These are phyloP conservation scores for Apodemus agrarius DNA, from an alignment of 2,797 vertebrate species.

Conservation along the genomic window DNA sequence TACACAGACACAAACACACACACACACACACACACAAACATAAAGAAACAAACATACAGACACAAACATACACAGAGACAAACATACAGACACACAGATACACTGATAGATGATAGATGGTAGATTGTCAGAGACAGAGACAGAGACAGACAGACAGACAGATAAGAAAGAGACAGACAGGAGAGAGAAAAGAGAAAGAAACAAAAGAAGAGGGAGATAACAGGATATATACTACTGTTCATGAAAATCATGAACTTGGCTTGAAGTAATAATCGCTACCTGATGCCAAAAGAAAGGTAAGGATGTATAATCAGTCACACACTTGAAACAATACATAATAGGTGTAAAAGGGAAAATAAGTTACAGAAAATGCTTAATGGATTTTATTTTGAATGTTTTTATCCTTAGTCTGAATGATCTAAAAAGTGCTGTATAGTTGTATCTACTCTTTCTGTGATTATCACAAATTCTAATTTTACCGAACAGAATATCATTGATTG, in stretches of 20 bases:
- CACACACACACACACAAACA: background rate
- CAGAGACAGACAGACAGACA: background rate
- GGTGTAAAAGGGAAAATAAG: background rate
- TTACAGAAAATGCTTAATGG: background rate
- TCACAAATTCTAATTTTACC: background rate
- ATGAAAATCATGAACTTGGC: background rate
- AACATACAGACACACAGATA: rapidly evolving
- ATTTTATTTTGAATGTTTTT: background rate
- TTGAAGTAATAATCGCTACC: background rate
- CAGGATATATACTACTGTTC: background rate
- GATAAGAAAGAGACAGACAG: background rate
- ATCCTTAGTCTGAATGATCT: background rate
- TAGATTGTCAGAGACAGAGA: background rate
- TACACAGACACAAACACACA: background rate
- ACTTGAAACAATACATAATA: constrained; percentile 14
- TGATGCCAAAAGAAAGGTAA: background rate
- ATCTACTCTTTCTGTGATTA: background rate
- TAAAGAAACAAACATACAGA: background rate
- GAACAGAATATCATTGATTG: background rate
- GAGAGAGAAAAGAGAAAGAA: background rate
- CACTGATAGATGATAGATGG: background rate
- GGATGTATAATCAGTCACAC: background rate
- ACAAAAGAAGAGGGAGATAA: background rate
- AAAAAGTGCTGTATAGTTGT: background rate
- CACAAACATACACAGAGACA: background rate